phyloP scores from a whole-genome alignment of 2,113 vertebrate genomes.

The Brevimyrus niger region DNA sequence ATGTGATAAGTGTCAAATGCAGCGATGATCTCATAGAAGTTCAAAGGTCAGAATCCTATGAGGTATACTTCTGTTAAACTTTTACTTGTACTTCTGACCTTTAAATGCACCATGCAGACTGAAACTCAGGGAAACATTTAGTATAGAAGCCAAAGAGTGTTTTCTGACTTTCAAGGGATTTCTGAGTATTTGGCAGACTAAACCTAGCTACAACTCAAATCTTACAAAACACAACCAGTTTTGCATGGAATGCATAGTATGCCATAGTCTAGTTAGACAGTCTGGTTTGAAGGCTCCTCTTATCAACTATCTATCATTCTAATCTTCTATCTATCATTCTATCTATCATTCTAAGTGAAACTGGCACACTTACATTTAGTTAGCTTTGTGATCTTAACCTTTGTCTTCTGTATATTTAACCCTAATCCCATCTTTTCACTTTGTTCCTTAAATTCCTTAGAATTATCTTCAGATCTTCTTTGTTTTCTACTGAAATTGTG shows the following conservation, averaged over 20 bases:
- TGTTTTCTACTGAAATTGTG: background rate
- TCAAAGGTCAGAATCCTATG: background rate
- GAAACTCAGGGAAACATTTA: background rate
- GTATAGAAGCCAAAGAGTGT: background rate
- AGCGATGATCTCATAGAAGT: background rate
- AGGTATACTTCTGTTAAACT: background rate
- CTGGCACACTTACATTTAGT: background rate
- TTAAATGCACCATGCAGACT: background rate
- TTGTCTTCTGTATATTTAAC: background rate
- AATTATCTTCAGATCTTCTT: background rate
- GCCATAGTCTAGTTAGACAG: background rate
- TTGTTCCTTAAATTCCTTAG: background rate
- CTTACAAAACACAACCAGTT: background rate
- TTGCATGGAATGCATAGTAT: background rate
- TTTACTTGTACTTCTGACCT: background rate
- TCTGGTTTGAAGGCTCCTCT: background rate
- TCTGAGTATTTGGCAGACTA: background rate
- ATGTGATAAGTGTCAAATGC: background rate
- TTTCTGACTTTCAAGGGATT: background rate
- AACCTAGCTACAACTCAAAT: background rate
- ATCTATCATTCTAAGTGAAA: background rate
- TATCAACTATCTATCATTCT: background rate
- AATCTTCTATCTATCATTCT: background rate
- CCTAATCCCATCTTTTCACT: background rate
- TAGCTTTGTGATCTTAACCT: background rate